These are phyloP conservation scores for Myotis daubentonii DNA, from an alignment of 2,797 vertebrate species.

Conservation along the genomic window DNA sequence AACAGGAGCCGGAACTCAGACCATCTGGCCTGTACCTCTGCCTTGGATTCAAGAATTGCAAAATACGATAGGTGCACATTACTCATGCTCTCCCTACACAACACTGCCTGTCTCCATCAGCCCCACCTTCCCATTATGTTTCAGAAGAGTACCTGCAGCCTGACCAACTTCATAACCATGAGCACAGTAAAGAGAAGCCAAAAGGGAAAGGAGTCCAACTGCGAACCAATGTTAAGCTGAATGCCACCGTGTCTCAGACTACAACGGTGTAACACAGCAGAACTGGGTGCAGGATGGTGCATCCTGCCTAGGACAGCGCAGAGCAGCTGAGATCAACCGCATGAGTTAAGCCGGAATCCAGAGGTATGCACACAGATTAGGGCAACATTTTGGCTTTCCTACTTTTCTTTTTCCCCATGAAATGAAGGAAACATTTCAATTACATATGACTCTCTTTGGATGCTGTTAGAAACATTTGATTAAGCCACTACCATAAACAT, in stretches of 20 bases:
- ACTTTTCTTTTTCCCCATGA: constrained; percentile 9
- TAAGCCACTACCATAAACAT: constrained; percentile 58
- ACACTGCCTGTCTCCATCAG: neutral
- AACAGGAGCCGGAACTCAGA: constrained; percentile 23
- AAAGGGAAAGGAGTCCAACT: constrained; percentile 36
- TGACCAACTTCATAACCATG: constrained; percentile 28
- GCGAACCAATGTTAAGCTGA: constrained; percentile 8
- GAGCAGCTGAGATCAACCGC: neutral
- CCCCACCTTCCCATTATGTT: neutral
- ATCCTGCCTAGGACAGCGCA: neutral
- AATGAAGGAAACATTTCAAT: constrained; percentile 43
- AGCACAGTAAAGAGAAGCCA: constrained; percentile 21
- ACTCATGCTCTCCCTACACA: neutral
- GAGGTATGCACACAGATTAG: neutral
- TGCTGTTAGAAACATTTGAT: constrained; percentile 1
- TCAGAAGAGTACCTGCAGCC: neutral
- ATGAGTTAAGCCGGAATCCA: neutral
- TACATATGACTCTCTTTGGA: constrained; percentile 59
- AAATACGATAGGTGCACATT: constrained; percentile 29
- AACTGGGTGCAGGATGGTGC: neutral
- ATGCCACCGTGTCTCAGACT: neutral
- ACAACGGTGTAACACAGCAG: neutral
- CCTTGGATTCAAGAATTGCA: neutral
- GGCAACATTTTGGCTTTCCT: constrained; percentile 19
- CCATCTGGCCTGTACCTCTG: constrained; percentile 55